Evolutionary conservation across 2,113 vertebrate species (phyloP), one percentile per base, ranked within the genome.

Genomic region (Symphodus melops): DNA sequence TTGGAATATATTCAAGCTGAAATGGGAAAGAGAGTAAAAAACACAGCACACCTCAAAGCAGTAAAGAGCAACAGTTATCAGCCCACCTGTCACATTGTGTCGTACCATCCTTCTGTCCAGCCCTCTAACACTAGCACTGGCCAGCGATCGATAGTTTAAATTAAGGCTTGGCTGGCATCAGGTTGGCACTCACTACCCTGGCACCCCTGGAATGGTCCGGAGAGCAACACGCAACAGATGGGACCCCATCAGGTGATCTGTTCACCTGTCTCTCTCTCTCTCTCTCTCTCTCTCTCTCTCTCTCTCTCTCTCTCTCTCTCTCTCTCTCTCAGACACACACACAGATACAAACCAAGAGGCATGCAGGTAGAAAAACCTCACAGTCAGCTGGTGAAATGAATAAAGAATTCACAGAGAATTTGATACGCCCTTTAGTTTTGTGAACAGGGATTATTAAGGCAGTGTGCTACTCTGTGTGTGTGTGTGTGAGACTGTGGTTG

Each of bases 141-240:
- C 57, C 2, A 3, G 3, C 23, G 44, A 10, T 67, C 70, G 9
- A 8, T 25, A 64, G 66, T 78, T 68, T 72, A 36, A 78, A 86
- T 86, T 68, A 68, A 56, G 19, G 42, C 63, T 81, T 77, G 76
- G 78, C 73, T 68, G 49, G 16, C 61, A 75, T 48, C 23, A 21
- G 2, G 39, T 64, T 86, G 89, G 74, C 81, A 62, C n/a, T 20
- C 44, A 5, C 44, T 56, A 75, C 51, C 36, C 83, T 72, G 86
- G 74, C 76, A 74, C 44, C 36, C 13, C 56, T 55, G 65, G 59
- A 73, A 68, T 68, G 77, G 51, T 72, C 37, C 59, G 44, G 54
- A 59, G 70, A 48, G 72, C 74, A 81, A 5, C 20, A n/a, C 41
- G 81, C 74, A 72, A 70, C 87, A 89, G 87, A 89, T 77, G 85